Conservation (phyloP, 2,113 vertebrate genomes). For the Prunella fulvescens region DNA sequence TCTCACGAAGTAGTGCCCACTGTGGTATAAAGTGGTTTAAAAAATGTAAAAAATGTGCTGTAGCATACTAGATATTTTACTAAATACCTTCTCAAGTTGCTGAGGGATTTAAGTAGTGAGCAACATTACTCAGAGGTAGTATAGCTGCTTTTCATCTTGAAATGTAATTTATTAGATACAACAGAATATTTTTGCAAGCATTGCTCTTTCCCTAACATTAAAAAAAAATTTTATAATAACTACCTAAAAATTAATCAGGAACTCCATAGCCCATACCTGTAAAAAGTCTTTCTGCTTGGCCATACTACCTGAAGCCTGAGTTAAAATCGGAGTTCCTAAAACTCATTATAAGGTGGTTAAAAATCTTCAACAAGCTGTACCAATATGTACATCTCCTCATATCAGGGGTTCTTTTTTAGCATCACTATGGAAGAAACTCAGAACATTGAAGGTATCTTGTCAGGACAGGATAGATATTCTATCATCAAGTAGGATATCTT, state of each 20-base stretch:
- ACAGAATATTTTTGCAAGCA: not conserved
- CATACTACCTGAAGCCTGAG: not conserved
- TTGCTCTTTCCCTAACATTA: not conserved
- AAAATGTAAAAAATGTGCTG: not conserved
- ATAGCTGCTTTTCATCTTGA: not conserved
- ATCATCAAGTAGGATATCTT: not conserved
- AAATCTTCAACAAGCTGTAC: not conserved
- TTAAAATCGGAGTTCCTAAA: not conserved
- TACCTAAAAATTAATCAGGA: not conserved
- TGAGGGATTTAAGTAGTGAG: not conserved
- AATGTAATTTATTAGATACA: not conserved
- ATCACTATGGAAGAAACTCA: not conserved
- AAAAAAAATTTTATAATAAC: not conserved
- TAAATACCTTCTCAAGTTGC: not conserved
- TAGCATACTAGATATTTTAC: not conserved
- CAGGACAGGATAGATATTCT: not conserved
- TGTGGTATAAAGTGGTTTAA: not conserved
- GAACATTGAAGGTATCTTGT: not conserved
- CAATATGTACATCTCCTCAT: not conserved
- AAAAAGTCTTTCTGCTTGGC: not conserved
- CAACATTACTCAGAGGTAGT: not conserved
- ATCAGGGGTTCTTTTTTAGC: not conserved
- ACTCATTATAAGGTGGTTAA: not conserved
- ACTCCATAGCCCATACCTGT: rapidly evolving
- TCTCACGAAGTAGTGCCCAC: not conserved